Percentiles rank a stretch among this genome's conserved stretches.
Evolutionary conservation across 1,140 invertebrate species (phyloP).

Genomic region (Pogonomyrmex californicus): DNA sequence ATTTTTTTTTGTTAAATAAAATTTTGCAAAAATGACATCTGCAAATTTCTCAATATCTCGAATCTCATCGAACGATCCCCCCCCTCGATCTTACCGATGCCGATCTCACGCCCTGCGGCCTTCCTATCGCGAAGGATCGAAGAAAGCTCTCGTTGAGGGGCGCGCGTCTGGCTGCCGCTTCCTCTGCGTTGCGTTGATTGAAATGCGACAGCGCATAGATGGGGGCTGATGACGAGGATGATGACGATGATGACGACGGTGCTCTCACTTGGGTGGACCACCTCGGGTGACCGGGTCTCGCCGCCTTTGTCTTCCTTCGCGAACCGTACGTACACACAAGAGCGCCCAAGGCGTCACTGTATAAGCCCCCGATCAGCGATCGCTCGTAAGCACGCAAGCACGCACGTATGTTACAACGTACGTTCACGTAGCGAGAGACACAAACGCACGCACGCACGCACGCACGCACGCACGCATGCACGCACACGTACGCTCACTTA

Average conservation of each 20-base stretch:
- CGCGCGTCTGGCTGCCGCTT: conserved; percentile 47
- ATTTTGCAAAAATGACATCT: neutral
- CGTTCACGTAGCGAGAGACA: conserved; percentile 23
- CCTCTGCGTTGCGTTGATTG: conserved; percentile 50
- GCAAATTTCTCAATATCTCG: neutral
- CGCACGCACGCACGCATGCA: conserved; percentile 44
- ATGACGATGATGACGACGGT: conserved; percentile 32
- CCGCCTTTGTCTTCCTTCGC: conserved; percentile 60
- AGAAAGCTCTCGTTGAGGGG: conserved; percentile 41
- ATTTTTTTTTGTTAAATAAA: neutral
- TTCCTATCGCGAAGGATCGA: conserved; percentile 25
- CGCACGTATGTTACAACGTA: conserved; percentile 29
- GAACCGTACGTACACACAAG: conserved; percentile 23
- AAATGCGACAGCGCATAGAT: conserved; percentile 59
- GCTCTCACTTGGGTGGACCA: conserved; percentile 57
- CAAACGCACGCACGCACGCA: conserved; percentile 35
- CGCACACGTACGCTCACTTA: conserved; percentile 58
- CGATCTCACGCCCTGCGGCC: conserved; percentile 28
- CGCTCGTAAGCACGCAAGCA: conserved; percentile 27
- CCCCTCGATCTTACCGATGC: conserved; percentile 39
- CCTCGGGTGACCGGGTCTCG: neutral
- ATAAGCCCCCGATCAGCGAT: conserved; percentile 37
- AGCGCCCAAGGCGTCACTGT: conserved; percentile 44
- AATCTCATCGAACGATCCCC: neutral
- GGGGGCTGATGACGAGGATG: conserved; percentile 51